Conservation (phyloP, 2,888 invertebrate genomes). For the Belgica antarctica region DNA sequence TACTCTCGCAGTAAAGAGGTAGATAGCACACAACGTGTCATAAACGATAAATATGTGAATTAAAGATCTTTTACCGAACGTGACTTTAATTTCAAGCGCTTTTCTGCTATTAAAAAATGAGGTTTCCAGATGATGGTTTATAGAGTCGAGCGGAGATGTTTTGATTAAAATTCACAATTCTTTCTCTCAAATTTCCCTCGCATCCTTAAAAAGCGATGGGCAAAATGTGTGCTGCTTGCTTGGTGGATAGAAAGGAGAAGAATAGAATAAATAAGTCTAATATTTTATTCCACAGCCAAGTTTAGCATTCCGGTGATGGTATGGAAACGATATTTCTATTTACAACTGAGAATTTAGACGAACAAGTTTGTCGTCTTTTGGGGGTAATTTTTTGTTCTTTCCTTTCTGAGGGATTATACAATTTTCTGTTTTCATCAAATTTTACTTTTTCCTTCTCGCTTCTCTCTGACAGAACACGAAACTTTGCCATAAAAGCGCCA, state of each 20-base stretch:
- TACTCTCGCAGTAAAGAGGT: not conserved
- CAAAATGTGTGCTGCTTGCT: too few relatives aligned
- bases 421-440: not conserved
- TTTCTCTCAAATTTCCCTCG: too few relatives aligned
- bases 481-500: not conserved
- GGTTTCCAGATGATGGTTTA: not conserved
- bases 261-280: conserved; percentile 1
- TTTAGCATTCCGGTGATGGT: not conserved
- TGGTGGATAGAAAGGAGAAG: not conserved
- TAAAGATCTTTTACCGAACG: conserved; percentile 18
- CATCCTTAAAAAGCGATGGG: too few relatives aligned
- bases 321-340: conserved; percentile 9
- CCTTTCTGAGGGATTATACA: not conserved
- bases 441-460: too few relatives aligned
- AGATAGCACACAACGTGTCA: conserved; percentile 22
- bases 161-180: conserved; percentile 9
- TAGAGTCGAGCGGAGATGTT: not conserved
- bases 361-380: not conserved
- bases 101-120: conserved; percentile 13
- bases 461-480: not conserved
- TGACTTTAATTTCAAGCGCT: not conserved
- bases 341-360: not conserved
- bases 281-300: not conserved
- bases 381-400: not conserved
- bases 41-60: conserved; percentile 26